Evolutionary conservation across 2,888 invertebrate genomes (phyloP).

Genomic region (Dilophus febrilis): DNA sequence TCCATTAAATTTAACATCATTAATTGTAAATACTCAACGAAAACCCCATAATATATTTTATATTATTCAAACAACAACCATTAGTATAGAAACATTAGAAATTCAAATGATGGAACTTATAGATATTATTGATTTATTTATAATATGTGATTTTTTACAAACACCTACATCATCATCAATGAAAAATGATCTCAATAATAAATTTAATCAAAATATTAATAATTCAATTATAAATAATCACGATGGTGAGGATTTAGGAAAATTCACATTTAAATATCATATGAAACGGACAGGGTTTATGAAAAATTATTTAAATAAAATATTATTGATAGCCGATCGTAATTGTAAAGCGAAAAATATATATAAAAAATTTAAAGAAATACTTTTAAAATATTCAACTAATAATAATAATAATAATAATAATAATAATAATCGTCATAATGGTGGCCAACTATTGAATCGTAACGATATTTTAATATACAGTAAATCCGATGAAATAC

Average conservation of each 20-base stretch:
- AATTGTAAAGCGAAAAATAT: slow-evolving; percentile 1
- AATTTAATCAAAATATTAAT: background rate
- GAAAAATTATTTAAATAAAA: slow-evolving; percentile 33
- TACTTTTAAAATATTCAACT: background rate
- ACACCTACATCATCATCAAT: too few relatives aligned
- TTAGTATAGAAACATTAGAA: slow-evolving; percentile 38
- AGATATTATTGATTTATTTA: slow-evolving; percentile 44
- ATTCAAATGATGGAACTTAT: slow-evolving; percentile 42
- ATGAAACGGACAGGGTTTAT: slow-evolving; percentile 31
- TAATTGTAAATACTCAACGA: slow-evolving; percentile 28
- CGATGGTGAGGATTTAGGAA: background rate
- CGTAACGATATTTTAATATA: slow-evolving; percentile 40
- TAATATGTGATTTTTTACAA: slow-evolving; percentile 38
- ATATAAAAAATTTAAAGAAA: slow-evolving; percentile 13
- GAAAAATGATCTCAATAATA: slow-evolving; percentile 19
- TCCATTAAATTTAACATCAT: slow-evolving; percentile 13
- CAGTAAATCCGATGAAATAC: slow-evolving; percentile 40
- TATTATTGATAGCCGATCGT: slow-evolving; percentile 27
- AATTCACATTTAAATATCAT: slow-evolving; percentile 2
- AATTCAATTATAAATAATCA: slow-evolving; percentile 1
- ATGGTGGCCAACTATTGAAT: slow-evolving; percentile 10
- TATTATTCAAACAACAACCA: slow-evolving; percentile 34
- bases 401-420: too few relatives aligned
- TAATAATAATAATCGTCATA: too few relatives aligned
- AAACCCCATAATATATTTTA: slow-evolving; percentile 37